Evolutionary conservation across 1,140 invertebrate species (phyloP), one percentile per base, ranked within the genome.

Genomic region (Euwallacea similis): DNA sequence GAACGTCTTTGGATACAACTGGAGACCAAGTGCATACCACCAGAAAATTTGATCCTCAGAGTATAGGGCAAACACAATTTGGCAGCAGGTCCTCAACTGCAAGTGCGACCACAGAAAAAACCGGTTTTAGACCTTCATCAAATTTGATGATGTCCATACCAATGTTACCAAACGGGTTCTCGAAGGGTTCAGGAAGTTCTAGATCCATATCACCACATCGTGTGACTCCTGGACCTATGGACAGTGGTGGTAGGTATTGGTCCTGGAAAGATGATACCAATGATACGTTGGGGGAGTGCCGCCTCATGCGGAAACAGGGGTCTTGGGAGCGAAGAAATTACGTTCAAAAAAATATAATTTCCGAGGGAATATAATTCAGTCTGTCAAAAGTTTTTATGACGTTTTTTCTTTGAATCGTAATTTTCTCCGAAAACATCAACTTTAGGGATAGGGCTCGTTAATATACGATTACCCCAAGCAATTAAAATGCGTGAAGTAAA

Each of bases 231-330:
- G 42, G 42, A 9, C 44, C 65, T 41, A 7, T 41, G 6, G 8
- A 15, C 8, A 68, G 58, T 47, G 44, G n/a, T 43, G 46, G 42
- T 13, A 64, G 44, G 46, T 42, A 63, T 41, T 8, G 44, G 7
- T 43, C 56, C 47, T 4, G 11, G n/a, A 59, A n/a, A 7, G 58
- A 70, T 41, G n/a, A 63, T 16, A 60, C 11, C 11, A 47, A 43
- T 42, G 59, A 72, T 33, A 56, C 50, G 6, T 50, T 74, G 8
- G 67, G 64, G 11, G 50, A 74, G 16, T 74, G 73, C 47, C 60
- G 50, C 8, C 42, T 33, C 21, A 2, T 4, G 4, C 4, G 21
- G 1, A 33, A 33, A 33, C 21, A 33, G 21, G 21, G 21, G 4
- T 33, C 21, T 1, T 33, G 1, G 21, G 21, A 33, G 4, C 21